phyloP scores from a whole-genome alignment of 2,113 vertebrate species.

The Rattus rattus region DNA sequence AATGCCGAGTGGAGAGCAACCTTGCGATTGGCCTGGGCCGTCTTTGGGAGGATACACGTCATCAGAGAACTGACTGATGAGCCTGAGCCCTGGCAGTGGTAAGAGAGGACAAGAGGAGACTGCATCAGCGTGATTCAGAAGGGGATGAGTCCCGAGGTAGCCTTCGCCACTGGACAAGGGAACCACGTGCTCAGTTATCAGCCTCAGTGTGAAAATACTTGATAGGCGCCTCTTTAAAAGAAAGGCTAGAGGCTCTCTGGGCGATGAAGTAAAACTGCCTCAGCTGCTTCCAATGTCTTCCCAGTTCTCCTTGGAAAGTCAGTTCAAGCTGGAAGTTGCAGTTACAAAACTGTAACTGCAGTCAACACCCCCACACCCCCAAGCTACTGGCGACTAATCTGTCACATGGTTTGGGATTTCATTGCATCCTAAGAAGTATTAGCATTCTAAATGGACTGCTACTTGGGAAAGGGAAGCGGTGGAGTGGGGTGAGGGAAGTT shows the following conservation, averaged over 20 bases:
- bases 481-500: neutral
- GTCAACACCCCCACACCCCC: neutral
- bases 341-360: neutral
- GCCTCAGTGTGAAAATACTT: constrained; percentile 40
- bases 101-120: neutral
- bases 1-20: constrained; percentile 20
- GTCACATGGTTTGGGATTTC: neutral
- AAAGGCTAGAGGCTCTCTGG: neutral
- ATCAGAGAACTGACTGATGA: constrained; percentile 60
- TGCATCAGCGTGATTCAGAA: neutral
- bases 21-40: neutral
- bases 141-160: constrained; percentile 56
- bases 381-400: neutral
- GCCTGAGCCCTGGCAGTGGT: neutral
- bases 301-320: neutral
- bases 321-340: neutral
- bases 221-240: constrained; percentile 46
- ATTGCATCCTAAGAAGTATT: neutral
- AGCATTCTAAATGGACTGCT: neutral
- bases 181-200: constrained; percentile 16
- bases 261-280: neutral
- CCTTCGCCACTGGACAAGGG: neutral
- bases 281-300: neutral
- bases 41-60: constrained; percentile 55
- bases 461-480: neutral